phyloP scores from a whole-genome alignment of 2,797 vertebrate species.

The Cryptoprocta ferox region DNA sequence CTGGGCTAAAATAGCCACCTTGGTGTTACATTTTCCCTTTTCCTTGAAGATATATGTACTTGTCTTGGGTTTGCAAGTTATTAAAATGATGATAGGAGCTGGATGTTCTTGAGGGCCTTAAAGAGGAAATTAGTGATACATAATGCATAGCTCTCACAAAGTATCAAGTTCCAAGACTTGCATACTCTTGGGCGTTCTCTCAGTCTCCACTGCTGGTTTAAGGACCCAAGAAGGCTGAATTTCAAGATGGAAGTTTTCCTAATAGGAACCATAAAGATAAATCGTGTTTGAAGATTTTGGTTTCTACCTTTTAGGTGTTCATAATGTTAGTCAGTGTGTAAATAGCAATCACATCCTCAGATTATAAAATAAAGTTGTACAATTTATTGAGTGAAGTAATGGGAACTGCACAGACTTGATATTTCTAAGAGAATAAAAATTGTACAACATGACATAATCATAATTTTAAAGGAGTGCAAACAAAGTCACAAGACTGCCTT shows the following conservation, averaged over 20 bases:
- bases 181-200: background rate
- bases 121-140: background rate
- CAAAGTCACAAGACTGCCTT: background rate
- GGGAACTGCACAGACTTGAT: background rate
- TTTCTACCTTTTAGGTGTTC: background rate
- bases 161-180: background rate
- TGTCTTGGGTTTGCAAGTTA: background rate
- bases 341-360: background rate
- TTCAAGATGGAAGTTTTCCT: constrained; percentile 15
- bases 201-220: background rate
- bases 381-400: background rate
- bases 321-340: background rate
- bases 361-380: background rate
- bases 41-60: background rate
- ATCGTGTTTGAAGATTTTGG: background rate
- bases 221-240: background rate
- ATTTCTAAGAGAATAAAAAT: background rate
- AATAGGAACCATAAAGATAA: background rate
- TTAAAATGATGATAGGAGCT: background rate
- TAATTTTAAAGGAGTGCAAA: background rate
- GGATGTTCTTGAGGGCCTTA: background rate
- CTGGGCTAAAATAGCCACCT: background rate
- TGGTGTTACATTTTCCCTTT: background rate
- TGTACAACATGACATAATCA: background rate
- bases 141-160: background rate